Evolutionary conservation across 1,140 invertebrate species (phyloP).

Genomic region (Dreissena rostriformis): DNA sequence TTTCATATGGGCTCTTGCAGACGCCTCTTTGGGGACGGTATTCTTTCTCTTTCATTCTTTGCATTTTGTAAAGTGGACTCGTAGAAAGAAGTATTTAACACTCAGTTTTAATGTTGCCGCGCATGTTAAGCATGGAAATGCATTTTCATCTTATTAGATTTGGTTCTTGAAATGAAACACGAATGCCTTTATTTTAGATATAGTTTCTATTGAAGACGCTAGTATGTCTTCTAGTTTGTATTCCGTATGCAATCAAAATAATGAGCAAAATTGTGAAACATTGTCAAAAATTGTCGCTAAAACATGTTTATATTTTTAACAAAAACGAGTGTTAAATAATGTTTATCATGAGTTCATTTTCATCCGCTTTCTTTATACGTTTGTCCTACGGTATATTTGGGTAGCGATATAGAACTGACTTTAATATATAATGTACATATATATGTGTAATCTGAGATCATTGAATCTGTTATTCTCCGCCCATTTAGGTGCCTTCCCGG

Average conservation of each 20-base stretch:
- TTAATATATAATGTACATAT: too few relatives aligned
- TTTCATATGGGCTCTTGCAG: too few relatives aligned
- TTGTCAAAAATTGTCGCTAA: too few relatives aligned
- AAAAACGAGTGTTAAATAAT: too few relatives aligned
- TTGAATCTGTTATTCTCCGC: not conserved
- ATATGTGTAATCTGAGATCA: not conserved
- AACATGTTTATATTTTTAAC: too few relatives aligned
- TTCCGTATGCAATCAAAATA: too few relatives aligned
- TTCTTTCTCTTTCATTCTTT: not conserved
- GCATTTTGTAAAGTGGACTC: conserved; percentile 2
- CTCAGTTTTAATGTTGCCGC: conserved; percentile 1
- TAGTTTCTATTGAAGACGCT: too few relatives aligned
- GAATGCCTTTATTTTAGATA: too few relatives aligned
- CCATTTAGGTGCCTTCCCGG: conserved; percentile 44
- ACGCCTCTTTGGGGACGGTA: not conserved
- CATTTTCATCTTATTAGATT: not conserved
- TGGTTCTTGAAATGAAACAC: too few relatives aligned
- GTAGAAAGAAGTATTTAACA: conserved; percentile 7
- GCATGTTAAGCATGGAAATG: conserved; percentile 6
- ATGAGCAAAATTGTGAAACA: too few relatives aligned
- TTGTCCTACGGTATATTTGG: not conserved
- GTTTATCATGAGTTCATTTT: not conserved
- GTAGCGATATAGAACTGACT: not conserved
- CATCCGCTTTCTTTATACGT: not conserved
- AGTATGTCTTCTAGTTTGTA: too few relatives aligned